Base-by-base conservation (phyloP, 37 sponge, comb jelly and placozoan genomes). In the Spongilla lacustris region DNA sequence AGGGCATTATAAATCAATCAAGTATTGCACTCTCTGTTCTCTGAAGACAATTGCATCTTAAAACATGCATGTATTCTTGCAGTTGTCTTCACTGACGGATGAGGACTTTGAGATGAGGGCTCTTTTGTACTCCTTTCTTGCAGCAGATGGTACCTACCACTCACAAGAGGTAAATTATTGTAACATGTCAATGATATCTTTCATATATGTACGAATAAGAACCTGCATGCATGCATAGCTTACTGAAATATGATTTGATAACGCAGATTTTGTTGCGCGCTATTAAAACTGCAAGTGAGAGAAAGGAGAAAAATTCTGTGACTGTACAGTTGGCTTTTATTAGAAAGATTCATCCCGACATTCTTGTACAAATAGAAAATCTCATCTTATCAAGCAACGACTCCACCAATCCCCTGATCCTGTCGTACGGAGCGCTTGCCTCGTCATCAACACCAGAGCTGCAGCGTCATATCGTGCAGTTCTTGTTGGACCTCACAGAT, bases 131-230 rank as follows among this genome's bases (percentile, higher is more conserved):
- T 50, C 80, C 38, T 36, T 89, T 36, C 84, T 89, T 29, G 73
- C 67, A 29, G 4, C 73, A 27, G 84, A 89, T n/a, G 89, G 89
- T 25, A 33, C 41, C 50, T 3, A 10, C 19, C 4, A 31, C 21
- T 25, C 84, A 33, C 89, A 89, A 71, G 50, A 80, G 89, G 89
- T 89, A 50, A 27, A 67, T 83, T 8, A 24, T 50, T n/a, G n/a
- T n/a, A n/a, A n/a, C n/a, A n/a, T n/a, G n/a, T n/a, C n/a, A n/a
- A n/a, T n/a, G n/a, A n/a, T n/a, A n/a, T n/a, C n/a, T n/a, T n/a
- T n/a, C n/a, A n/a, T n/a, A n/a, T n/a, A n/a, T n/a, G n/a, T n/a
- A n/a, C n/a, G n/a, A n/a, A n/a, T n/a, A n/a, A n/a, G n/a, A n/a
- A n/a, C n/a, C n/a, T n/a, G n/a, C n/a, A n/a, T n/a, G n/a, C n/a